phyloP scores from a whole-genome alignment of 2,797 vertebrate species.

The Setipinna tenuifilis region DNA sequence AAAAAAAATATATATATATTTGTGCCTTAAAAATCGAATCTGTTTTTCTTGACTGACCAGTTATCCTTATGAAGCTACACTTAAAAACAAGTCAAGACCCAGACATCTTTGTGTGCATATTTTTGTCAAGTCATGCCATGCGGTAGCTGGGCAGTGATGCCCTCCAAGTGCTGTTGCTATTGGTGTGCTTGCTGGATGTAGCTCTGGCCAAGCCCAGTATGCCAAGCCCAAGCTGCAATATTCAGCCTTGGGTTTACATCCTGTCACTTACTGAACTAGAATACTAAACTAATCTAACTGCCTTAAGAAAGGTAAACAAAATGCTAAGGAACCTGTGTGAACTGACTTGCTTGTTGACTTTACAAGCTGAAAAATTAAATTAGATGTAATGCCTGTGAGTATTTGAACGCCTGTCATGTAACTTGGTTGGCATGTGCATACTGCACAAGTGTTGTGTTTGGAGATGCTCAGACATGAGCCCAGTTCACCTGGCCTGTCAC shows the following conservation, averaged over 20 bases:
- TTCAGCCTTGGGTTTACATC: background rate
- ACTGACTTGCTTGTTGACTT: background rate
- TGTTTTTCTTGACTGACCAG: background rate
- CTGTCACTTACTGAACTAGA: background rate
- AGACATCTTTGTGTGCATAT: constrained; percentile 30
- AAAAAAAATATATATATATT: background rate
- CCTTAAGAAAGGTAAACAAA: background rate
- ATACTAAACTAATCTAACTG: background rate
- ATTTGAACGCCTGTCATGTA: background rate
- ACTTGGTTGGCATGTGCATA: background rate
- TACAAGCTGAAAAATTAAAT: background rate
- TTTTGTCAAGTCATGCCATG: constrained; percentile 27
- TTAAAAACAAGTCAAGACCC: constrained; percentile 1
- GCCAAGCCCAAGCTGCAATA: background rate
- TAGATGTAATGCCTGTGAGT: background rate
- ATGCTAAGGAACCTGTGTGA: background rate
- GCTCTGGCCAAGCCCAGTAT: background rate
- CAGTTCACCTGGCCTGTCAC: background rate
- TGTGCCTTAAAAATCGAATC: background rate
- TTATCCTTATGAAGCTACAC: constrained; percentile 20
- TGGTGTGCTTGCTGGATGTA: background rate
- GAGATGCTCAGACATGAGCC: background rate
- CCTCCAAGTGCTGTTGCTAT: background rate
- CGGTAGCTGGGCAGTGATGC: background rate
- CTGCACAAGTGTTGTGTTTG: background rate